Evolutionary conservation across 2,113 vertebrate species (phyloP), one percentile per base, ranked within the genome.

Genomic region (Acinonyx jubatus): DNA sequence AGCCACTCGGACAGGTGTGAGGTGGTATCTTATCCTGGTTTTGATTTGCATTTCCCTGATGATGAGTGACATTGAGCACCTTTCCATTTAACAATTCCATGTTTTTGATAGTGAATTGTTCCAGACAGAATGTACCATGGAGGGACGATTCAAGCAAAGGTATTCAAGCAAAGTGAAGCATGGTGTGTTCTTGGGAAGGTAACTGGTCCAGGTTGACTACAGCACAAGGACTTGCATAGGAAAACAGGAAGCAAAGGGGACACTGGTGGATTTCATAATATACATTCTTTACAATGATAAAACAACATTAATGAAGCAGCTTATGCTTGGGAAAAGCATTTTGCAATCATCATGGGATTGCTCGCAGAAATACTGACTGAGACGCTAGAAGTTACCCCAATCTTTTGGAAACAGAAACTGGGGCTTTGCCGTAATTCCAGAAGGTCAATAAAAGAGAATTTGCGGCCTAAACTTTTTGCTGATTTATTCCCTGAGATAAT

Each of bases 71-170:
- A 23, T 19, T 61, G 57, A 61, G 21, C 57, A 61, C 23, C 57
- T 61, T 61, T 61, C 8, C 57, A 3, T 61, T 61, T 7, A 8
- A 61, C 57, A 61, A 61, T 23, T 23, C 57, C 21, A 61, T 25
- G 57, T 23, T 61, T 61, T 61, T 61, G 41, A 48, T 31, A 10
- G 74, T 48, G 41, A 48, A 48, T 1, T 29, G 25, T 48, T 31
- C 73, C 14, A 0, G 13, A 45, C 73, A 76, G 73, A 76, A 45
- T 1, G 1, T 1, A 0, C 41, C 2, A 29, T 2, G 12, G 27
- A 7, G 8, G 27, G 14, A 78, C 7, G 29, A 78, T 18, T 31
- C 14, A 31, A 78, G 41, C 7, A 18, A 78, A 78, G 15, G 38
- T 13, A 29, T 45, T 45, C 45, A 45, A 45, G 45, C 45, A 1